Conservation (phyloP, 2,888 invertebrate species). For the Lithosia quadra region DNA sequence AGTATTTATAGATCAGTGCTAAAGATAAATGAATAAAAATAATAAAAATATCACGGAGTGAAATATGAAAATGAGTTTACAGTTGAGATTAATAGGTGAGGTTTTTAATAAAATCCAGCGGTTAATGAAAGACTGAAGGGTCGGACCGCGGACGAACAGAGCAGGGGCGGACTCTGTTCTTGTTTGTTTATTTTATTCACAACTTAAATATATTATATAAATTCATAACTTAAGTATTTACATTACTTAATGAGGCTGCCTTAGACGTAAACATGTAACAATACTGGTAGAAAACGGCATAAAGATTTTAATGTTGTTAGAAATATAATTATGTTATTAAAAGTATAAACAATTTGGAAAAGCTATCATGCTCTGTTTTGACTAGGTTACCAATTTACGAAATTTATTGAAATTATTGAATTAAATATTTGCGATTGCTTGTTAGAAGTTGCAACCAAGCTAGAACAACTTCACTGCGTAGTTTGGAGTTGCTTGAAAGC, state of each 20-base stretch:
- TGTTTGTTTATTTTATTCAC: background rate
- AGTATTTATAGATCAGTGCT: no score
- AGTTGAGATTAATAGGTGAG: slow-evolving; percentile 76
- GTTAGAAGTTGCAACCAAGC: no score
- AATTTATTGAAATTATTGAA: background rate
- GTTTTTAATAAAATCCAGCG: slow-evolving; percentile 75
- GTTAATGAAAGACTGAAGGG: slow-evolving; percentile 70
- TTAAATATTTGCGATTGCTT: background rate
- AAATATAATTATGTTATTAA: no score
- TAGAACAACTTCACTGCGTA: background rate
- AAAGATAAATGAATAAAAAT: slow-evolving; percentile 39
- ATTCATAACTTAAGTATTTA: background rate
- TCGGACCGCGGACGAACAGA: slow-evolving; percentile 45
- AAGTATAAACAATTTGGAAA: background rate
- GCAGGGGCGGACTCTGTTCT: slow-evolving; percentile 56
- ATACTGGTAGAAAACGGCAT: no score
- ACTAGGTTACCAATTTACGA: background rate
- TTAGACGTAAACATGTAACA: no score
- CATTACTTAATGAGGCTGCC: background rate
- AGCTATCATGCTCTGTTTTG: background rate
- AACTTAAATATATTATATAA: background rate
- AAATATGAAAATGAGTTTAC: slow-evolving; percentile 71
- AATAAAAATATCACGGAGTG: slow-evolving; percentile 47
- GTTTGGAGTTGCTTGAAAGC: background rate
- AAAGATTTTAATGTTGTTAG: no score